Evolutionary conservation across 2,113 vertebrate species (phyloP).

Genomic region (Pelusios castaneus): DNA sequence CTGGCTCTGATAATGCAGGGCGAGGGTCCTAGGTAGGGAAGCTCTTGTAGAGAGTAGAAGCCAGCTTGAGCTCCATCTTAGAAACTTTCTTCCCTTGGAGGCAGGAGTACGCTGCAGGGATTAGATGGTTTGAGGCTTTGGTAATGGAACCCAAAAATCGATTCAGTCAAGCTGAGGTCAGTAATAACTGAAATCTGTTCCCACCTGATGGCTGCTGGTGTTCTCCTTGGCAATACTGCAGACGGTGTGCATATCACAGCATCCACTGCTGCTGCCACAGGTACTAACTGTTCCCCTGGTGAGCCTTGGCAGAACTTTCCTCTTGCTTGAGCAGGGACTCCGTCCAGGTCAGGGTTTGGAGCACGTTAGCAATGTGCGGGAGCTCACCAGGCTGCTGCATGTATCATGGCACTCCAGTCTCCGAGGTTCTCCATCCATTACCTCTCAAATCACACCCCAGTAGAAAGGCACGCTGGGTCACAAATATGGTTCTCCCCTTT

Average conservation of each 20-base stretch:
- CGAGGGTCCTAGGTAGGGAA: background rate
- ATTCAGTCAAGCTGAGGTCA: background rate
- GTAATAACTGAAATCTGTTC: background rate
- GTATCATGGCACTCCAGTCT: background rate
- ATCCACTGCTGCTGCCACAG: background rate
- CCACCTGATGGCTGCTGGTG: background rate
- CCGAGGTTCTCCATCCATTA: too few relatives aligned
- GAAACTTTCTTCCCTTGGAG: background rate
- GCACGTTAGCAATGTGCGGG: background rate
- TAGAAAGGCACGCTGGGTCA: fast-evolving
- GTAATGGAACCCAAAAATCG: background rate
- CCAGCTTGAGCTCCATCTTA: background rate
- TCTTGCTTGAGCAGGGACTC: background rate
- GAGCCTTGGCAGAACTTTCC: background rate
- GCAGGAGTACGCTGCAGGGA: background rate
- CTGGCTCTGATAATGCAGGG: background rate
- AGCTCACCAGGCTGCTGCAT: background rate
- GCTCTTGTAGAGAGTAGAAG: fast-evolving
- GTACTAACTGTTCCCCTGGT: background rate
- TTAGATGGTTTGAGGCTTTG: background rate
- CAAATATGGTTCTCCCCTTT: background rate
- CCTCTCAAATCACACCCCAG: background rate
- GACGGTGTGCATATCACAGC: background rate
- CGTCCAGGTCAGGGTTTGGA: background rate
- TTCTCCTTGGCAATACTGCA: background rate